phyloP scores from a whole-genome alignment of 2,113 vertebrate genomes.

The Pelvicachromis taeniatus region DNA sequence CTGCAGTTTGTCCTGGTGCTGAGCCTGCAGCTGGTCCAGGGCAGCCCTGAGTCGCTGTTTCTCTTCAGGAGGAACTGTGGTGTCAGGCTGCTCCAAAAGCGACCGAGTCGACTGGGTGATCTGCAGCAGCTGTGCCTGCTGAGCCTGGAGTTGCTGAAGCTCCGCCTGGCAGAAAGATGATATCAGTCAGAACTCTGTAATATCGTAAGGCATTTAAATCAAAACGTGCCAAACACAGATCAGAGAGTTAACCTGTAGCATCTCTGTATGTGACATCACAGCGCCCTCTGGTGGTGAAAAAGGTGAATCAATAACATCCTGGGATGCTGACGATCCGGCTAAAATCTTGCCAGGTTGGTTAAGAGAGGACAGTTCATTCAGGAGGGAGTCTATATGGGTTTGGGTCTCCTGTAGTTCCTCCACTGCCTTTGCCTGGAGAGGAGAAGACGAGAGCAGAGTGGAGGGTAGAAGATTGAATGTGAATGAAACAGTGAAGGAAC shows the following conservation, averaged over 20 bases:
- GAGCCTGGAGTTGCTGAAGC: conserved; percentile 87
- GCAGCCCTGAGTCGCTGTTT: conserved; percentile 70
- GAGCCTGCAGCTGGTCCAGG: conserved; percentile 77
- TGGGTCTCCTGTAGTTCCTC: conserved; percentile 87
- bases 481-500: neutral
- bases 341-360: conserved; percentile 21
- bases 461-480: neutral
- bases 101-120: conserved; percentile 82
- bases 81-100: conserved; percentile 83
- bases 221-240: neutral
- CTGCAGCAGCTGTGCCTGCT: conserved; percentile 86
- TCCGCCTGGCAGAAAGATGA: conserved; percentile 61
- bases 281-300: conserved; percentile 53
- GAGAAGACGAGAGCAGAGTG: neutral
- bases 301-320: conserved; percentile 6
- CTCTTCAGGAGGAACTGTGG: conserved; percentile 76
- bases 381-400: conserved; percentile 81
- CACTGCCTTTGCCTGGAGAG: conserved; percentile 83
- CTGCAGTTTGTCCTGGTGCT: conserved; percentile 74
- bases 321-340: neutral
- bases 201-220: neutral
- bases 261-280: conserved; percentile 77
- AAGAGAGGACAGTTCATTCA: conserved; percentile 68
- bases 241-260: conserved; percentile 77
- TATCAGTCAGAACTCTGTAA: neutral